Percentiles rank a stretch among this genome's conserved stretches.
Evolutionary conservation across 2,888 invertebrate genomes (phyloP).

Genomic region (Xylocampa areola): DNA sequence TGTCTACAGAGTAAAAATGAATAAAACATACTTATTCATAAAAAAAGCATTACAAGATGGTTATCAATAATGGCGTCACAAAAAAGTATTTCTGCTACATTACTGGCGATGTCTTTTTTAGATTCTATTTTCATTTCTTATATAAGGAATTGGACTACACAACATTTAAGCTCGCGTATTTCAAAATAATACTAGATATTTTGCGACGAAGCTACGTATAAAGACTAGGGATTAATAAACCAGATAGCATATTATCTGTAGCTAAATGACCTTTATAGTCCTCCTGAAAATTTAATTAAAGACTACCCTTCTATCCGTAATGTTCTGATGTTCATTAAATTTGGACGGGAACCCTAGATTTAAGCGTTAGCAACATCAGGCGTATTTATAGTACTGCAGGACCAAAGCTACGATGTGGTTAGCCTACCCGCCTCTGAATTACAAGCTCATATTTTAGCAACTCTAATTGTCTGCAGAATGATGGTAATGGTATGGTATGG

Average conservation of each 20-base stretch:
- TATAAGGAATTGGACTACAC: conserved; percentile 4
- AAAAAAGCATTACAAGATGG: no score
- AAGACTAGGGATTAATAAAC: conserved; percentile 7
- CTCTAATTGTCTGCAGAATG: conserved; percentile 44
- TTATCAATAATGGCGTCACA: no score
- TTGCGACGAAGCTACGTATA: neutral
- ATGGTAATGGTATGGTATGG: conserved; percentile 1
- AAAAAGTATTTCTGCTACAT: neutral
- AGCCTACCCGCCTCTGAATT: conserved; percentile 30
- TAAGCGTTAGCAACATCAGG: conserved; percentile 43
- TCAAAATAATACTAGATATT: neutral
- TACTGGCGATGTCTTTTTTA: neutral
- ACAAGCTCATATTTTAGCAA: conserved; percentile 48
- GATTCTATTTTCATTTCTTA: neutral
- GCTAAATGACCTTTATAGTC: conserved; percentile 27
- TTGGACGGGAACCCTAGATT: conserved; percentile 36
- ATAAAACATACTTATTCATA: no score
- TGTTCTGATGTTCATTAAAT: conserved; percentile 26
- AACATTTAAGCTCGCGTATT: conserved; percentile 1
- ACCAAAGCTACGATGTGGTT: conserved; percentile 59
- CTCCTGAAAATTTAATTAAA: conserved; percentile 55
- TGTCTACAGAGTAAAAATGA: no score
- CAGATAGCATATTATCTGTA: conserved; percentile 15
- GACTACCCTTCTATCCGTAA: conserved; percentile 28
- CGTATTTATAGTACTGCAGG: conserved; percentile 68